Evolutionary conservation across 2,797 vertebrate genomes (phyloP), one percentile per base, ranked within the genome.

Genomic region (Myoxocephalus aenaeus): DNA sequence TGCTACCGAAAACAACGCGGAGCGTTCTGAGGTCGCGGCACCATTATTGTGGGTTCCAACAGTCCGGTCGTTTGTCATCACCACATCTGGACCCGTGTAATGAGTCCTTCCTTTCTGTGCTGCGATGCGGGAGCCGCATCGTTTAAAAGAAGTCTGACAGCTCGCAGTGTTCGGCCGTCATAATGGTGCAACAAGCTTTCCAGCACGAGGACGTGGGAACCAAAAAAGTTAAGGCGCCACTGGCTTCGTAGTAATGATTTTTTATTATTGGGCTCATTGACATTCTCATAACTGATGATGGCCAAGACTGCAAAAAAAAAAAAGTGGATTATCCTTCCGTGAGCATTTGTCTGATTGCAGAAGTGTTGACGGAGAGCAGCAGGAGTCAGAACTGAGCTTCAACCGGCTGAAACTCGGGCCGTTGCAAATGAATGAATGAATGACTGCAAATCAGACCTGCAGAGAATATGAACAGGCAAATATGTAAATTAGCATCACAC

Each of bases 401-500:
- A 73, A 46, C 15, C 67, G 46, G 48, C 34, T 6, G 70, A 48
- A 62, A 51, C 51, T 22, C 58, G 29, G 29, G 32, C 46, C 51
- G 12, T 53, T n/a, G 32, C 48, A 62, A 57, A 69, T 38, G 14
- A 80, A 59, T 58, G 12, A 42, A 42, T 34, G 32, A 34, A 34
- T 34, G 53, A 77, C 46, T 48, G 38, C 61, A 75, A 73, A 80
- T 80, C 72, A 75, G 56, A 27, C 22, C 42, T 6, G 44, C 34
- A 46, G 59, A 73, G 50, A 77, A 51, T 25, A 44, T 32, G 46
- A 70, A 27, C 10, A 14, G 53, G 59, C 32, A 25, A 70, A 78
- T 54, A 68, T 71, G 79, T 7, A 73, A 64, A 89, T 82, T 42
- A 62, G 56, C 57, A 58, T 70, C 9, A 25, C 44, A 11, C 12